These are phyloP conservation scores for Prorops nasuta DNA, from an alignment of 1,140 invertebrate species.

Conservation along the genomic window DNA sequence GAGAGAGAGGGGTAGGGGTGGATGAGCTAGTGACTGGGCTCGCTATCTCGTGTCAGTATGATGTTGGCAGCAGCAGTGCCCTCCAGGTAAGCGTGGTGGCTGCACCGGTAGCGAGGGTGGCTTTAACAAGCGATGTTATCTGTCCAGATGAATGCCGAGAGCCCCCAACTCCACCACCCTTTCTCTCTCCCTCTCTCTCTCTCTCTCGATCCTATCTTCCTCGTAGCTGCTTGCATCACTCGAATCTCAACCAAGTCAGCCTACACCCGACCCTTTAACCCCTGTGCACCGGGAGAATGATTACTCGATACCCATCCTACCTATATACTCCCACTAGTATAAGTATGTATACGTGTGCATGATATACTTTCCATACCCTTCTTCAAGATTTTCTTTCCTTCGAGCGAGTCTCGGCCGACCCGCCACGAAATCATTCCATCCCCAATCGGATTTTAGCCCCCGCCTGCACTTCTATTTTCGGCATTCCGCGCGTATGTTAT, in stretches of 20 bases:
- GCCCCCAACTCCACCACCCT: slow-evolving; percentile 16
- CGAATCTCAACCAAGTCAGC: too few relatives aligned
- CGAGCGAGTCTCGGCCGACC: too few relatives aligned
- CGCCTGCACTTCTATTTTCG: too few relatives aligned
- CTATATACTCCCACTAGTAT: too few relatives aligned
- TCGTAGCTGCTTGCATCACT: too few relatives aligned
- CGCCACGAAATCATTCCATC: too few relatives aligned
- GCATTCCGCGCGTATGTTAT: too few relatives aligned
- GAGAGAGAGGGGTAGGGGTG: background rate
- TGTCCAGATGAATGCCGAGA: slow-evolving; percentile 32
- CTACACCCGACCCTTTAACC: too few relatives aligned
- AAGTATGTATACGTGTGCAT: too few relatives aligned
- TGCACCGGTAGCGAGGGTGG: slow-evolving; percentile 22
- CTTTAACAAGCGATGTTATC: slow-evolving; percentile 41
- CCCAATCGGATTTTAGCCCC: too few relatives aligned
- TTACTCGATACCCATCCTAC: background rate
- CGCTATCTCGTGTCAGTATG: slow-evolving; percentile 34
- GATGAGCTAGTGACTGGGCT: slow-evolving; percentile 24
- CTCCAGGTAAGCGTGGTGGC: slow-evolving; percentile 15
- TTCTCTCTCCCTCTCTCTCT: background rate
- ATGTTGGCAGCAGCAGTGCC: slow-evolving; percentile 25
- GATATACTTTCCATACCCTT: too few relatives aligned
- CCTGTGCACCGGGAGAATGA: background rate
- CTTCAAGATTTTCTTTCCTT: too few relatives aligned
- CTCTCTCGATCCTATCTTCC: background rate